Evolutionary conservation across 2,888 invertebrate genomes (phyloP).

Genomic region (Melanchra persicariae): DNA sequence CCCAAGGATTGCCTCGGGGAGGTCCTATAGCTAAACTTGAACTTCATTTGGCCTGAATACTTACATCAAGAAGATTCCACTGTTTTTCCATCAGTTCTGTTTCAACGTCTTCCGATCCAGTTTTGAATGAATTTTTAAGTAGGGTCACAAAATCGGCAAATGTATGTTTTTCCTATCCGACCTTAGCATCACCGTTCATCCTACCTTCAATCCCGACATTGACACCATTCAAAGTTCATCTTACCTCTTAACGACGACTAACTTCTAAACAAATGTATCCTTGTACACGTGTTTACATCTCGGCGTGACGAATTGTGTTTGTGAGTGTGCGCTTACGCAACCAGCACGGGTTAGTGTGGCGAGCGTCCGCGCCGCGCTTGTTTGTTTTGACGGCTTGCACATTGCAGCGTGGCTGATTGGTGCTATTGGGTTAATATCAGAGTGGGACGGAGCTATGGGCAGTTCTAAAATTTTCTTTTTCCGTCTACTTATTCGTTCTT

Average conservation of each 20-base stretch:
- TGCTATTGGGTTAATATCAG: no score
- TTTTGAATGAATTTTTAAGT: background rate
- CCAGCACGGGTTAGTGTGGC: conserved; percentile 43
- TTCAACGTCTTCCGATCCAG: background rate
- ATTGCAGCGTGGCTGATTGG: conserved; percentile 29
- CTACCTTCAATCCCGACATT: conserved; percentile 31
- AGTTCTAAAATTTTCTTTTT: no score
- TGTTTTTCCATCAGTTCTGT: background rate
- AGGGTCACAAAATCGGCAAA: background rate
- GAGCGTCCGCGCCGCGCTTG: conserved; percentile 47
- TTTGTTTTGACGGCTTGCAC: conserved; percentile 56
- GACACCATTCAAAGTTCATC: conserved; percentile 31
- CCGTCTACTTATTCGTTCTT: no score
- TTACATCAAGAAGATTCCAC: no score
- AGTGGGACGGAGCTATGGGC: conserved; percentile 4
- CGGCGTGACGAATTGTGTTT: conserved; percentile 58
- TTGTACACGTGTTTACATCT: conserved; percentile 64
- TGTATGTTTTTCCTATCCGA: background rate
- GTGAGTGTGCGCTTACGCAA: conserved; percentile 63
- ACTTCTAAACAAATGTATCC: conserved; percentile 49
- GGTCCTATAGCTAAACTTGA: no score
- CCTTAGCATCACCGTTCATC: conserved; percentile 5
- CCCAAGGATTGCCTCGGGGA: no score
- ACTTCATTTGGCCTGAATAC: background rate
- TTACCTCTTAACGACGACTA: conserved; percentile 26